These are phyloP conservation scores for Artibeus jamaicensis DNA, from an alignment of 2,797 vertebrate genomes.

Conservation along the genomic window DNA sequence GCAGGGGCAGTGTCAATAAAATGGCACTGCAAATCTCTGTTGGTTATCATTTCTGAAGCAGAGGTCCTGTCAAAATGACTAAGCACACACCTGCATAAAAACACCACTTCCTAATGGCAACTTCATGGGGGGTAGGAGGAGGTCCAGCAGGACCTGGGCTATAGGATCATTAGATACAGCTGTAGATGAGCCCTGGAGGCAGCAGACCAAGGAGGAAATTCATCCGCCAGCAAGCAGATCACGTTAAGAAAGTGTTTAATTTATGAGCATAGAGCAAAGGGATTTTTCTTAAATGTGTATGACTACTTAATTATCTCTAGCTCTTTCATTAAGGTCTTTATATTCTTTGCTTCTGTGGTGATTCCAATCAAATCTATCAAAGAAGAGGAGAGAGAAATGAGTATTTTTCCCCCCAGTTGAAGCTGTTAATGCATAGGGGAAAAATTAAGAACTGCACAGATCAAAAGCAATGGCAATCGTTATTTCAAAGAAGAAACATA, in stretches of 20 bases:
- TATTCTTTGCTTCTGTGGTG: not conserved
- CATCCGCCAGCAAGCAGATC: not conserved
- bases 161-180: not conserved
- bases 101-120: not conserved
- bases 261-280: not conserved
- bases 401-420: not conserved
- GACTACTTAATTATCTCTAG: not conserved
- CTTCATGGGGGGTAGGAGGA: not conserved
- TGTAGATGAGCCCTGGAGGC: not conserved
- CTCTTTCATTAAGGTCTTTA: constrained; percentile 18
- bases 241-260: constrained; percentile 12
- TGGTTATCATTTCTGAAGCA: not conserved
- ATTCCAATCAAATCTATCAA: constrained; percentile 28
- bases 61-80: not conserved
- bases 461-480: not conserved
- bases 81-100: not conserved
- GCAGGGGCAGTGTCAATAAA: not conserved
- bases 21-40: not conserved
- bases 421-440: not conserved
- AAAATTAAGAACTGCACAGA: not conserved
- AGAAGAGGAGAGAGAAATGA: not conserved
- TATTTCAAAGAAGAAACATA: constrained; percentile 27
- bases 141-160: not conserved
- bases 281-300: not conserved
- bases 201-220: not conserved